These are phyloP conservation scores for Drosophila ustulata DNA, from an alignment of 2,888 invertebrate species.

Conservation along the genomic window DNA sequence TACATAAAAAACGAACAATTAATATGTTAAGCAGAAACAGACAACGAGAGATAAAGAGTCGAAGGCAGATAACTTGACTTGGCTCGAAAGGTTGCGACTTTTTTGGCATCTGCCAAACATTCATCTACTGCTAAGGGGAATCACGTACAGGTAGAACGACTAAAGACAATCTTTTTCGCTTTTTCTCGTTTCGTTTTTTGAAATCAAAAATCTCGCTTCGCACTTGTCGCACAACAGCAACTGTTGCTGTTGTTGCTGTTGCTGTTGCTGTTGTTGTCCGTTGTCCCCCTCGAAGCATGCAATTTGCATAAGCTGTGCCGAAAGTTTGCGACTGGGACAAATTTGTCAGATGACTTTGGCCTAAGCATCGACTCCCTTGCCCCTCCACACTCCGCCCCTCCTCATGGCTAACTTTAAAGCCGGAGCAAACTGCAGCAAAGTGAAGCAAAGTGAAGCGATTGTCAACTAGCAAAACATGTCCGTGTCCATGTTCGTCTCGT, in stretches of 20 bases:
- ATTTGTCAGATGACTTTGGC: conserved; percentile 38
- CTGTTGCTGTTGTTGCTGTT: not conserved
- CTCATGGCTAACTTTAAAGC: not conserved
- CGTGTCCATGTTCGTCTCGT: conserved; percentile 4
- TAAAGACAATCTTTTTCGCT: not conserved
- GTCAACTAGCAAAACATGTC: conserved; percentile 36
- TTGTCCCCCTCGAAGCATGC: conserved; percentile 3
- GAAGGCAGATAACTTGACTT: not conserved
- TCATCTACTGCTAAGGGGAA: conserved; percentile 3
- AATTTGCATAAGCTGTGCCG: conserved; percentile 37
- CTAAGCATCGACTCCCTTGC: not conserved
- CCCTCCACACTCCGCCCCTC: not conserved
- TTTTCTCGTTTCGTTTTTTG: not conserved
- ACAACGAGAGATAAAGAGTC: not conserved
- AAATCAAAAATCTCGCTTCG: not conserved
- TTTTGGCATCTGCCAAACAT: conserved; percentile 8
- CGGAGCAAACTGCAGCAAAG: conserved; percentile 4
- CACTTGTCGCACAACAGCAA: not conserved
- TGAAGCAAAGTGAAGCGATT: conserved; percentile 15
- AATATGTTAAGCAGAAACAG: not conserved
- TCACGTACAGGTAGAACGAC: conserved; percentile 5
- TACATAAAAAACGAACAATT: not conserved
- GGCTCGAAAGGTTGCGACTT: conserved; percentile 1
- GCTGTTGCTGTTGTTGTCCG: not conserved
- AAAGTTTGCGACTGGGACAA: conserved; percentile 27